Base-by-base conservation (phyloP, 2,113 vertebrate genomes). In the Strigops habroptila region DNA sequence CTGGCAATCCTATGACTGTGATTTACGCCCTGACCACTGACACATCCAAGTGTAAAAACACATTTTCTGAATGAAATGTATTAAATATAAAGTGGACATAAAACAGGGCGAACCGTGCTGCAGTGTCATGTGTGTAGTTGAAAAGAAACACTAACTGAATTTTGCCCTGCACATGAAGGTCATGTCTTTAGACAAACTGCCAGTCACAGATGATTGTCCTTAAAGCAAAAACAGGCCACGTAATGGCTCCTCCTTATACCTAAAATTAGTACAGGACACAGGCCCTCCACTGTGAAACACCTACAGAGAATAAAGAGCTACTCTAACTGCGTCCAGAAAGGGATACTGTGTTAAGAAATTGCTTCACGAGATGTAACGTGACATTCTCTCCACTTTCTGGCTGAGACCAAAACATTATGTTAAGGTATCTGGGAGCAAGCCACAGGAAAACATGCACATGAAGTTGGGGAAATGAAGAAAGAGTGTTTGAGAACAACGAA, bases 61-160 rank as follows among this genome's bases (percentile, higher is more conserved):
- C 43, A 19, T 86, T 86, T 94, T 86, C 51, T 83, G 73, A 90
- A 91, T 33, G 8, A 87, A 77, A 86, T 9, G 9, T 44, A 25
- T 78, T 67, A 74, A 35, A 14, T 22, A 68, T 8, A 49, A 43
- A 78, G 48, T 4, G 15, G 41, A 49, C 16, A 31, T 33, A 59
- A 74, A 75, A 30, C 7, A 48, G 19, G 17, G 19, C 33, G 43
- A 85, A 27, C 51, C 7, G 7, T 13, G 33, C n/a, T 35, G 39
- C 1, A 0, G 10, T 18, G 46, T 65, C 37, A 12, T 3, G 2
- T 18, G 9, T 17, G 8, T 6, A 14, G 51, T 69, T 33, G 24
- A 84, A 59, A 62, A 59, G 57, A 59, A 77, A 60, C 39, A 17
- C 30, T 28, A 23, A 63, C 1, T 55, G 30, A 67, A 48, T 74